Base-by-base conservation (phyloP, 1,140 invertebrate genomes). In the Gonatopus flavifemur region DNA sequence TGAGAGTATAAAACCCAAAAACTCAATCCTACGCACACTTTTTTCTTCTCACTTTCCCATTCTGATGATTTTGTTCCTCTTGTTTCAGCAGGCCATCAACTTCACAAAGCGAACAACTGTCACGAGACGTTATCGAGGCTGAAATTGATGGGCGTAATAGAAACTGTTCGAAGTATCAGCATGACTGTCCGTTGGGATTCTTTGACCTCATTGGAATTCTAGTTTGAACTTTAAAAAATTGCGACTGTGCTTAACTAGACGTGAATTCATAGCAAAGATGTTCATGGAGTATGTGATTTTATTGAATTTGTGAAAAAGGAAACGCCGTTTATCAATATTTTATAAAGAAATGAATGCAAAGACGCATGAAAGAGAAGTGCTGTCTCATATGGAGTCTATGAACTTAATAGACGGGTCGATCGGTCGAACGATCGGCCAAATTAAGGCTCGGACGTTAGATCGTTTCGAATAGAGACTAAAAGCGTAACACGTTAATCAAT, bases 161-260 rank as follows among this genome's bases (percentile, higher is more conserved):
- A 62, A 66, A 55, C 62, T 77, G 75, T 54, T 66, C 62, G 50
- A 71, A 70, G 62, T 75, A 74, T 62, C 66, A 69, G 61, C 59
- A 58, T 38, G 53, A 58, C 47, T 77, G 75, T 63, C 74, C 74
- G 62, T 36, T 69, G 67, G 74, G 74, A 53, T 70, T 77, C 52
- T 74, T 77, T 55, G 70, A 77, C 62, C 68, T 77, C 68, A 74
- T 77, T 69, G 74, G 72, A 72, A 59, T 70, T 42, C 59, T 72
- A 41, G 59, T n/a, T 28, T 64, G 59, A 56, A 30, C 15, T 25
- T 35, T 37, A 59, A 57, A 57, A 52, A 60, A 54, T 49, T 37
- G 45, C 42, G 36, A 47, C 40, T 38, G 33, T 42, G 45, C 33
- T n/a, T n/a, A n/a, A n/a, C n/a, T n/a, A n/a, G n/a, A n/a, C n/a